phyloP scores from a whole-genome alignment of 2,888 invertebrate species.

The Hedya salicella region DNA sequence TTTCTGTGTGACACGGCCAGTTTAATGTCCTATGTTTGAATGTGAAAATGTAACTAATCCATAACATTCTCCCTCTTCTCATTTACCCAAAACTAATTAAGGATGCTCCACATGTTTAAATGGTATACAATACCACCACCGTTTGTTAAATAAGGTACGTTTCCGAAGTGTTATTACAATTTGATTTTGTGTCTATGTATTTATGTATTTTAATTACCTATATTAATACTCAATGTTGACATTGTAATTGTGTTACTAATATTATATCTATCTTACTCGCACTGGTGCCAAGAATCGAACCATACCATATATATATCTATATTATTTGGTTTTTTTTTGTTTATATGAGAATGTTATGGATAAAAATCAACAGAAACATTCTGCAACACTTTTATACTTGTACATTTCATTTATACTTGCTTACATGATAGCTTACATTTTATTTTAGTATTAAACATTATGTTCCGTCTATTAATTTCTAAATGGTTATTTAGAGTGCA shows the following conservation, averaged over 20 bases:
- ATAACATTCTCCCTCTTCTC: slow-evolving; percentile 85
- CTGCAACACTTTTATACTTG: slow-evolving; percentile 48
- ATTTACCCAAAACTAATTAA: slow-evolving; percentile 84
- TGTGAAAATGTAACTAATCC: slow-evolving; percentile 82
- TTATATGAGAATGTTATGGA: slow-evolving; percentile 80
- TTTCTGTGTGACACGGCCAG: slow-evolving; percentile 64
- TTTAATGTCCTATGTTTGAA: slow-evolving; percentile 62
- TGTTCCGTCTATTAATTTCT: slow-evolving; percentile 64
- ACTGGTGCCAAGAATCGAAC: slow-evolving; percentile 74
- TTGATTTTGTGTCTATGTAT: slow-evolving; percentile 79
- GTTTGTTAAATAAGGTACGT: slow-evolving; percentile 83
- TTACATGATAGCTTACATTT: slow-evolving; percentile 77
- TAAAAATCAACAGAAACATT: slow-evolving; percentile 63
- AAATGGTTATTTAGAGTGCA: slow-evolving; percentile 72
- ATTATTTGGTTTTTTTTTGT: slow-evolving; percentile 47
- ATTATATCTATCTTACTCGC: slow-evolving; percentile 58
- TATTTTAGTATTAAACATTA: slow-evolving; percentile 57
- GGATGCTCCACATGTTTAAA: slow-evolving; percentile 83
- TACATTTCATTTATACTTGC: slow-evolving; percentile 65
- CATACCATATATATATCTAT: slow-evolving; percentile 47
- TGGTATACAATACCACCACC: slow-evolving; percentile 81
- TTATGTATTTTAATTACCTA: slow-evolving; percentile 61
- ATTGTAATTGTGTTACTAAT: slow-evolving; percentile 73
- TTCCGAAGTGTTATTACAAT: slow-evolving; percentile 73
- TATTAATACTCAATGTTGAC: slow-evolving; percentile 58